Conservation (phyloP, 2,888 invertebrate genomes). For the Capitulum mitella region DNA sequence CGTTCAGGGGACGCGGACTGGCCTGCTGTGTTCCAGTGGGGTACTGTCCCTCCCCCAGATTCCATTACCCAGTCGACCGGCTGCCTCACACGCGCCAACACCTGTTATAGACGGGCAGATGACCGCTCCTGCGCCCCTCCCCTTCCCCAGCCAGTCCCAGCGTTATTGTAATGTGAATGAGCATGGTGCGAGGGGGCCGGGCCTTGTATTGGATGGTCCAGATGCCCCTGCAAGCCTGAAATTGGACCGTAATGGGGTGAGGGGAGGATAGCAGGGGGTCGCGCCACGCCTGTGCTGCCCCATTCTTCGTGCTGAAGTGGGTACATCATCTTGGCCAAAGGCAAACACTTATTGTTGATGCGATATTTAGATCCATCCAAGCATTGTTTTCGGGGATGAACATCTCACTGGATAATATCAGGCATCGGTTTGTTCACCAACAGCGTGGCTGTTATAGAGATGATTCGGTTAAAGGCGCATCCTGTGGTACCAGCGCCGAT, state of each 20-base stretch:
- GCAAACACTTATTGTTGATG: background rate
- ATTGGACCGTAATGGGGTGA: background rate
- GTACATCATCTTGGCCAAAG: background rate
- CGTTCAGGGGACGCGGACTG: too few species aligned
- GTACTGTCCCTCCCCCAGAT: background rate
- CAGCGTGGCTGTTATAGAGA: background rate
- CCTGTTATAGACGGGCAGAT: background rate
- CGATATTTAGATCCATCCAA: background rate
- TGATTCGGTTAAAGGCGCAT: background rate
- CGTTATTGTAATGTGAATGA: conserved; percentile 14
- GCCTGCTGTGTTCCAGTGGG: too few species aligned
- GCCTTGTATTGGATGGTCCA: background rate
- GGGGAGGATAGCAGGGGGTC: background rate
- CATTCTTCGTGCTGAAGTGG: background rate
- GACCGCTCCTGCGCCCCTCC: background rate
- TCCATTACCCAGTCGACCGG: background rate
- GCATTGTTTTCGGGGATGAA: background rate
- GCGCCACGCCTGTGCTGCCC: background rate
- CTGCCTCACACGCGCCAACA: background rate
- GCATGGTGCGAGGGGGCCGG: background rate
- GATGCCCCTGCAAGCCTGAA: background rate
- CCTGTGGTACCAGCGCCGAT: background rate
- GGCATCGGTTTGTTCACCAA: background rate
- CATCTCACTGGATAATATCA: background rate
- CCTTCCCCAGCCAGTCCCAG: background rate